Evolutionary conservation across 2,888 invertebrate species (phyloP).

Genomic region (Cataglyphis altisquamis): DNA sequence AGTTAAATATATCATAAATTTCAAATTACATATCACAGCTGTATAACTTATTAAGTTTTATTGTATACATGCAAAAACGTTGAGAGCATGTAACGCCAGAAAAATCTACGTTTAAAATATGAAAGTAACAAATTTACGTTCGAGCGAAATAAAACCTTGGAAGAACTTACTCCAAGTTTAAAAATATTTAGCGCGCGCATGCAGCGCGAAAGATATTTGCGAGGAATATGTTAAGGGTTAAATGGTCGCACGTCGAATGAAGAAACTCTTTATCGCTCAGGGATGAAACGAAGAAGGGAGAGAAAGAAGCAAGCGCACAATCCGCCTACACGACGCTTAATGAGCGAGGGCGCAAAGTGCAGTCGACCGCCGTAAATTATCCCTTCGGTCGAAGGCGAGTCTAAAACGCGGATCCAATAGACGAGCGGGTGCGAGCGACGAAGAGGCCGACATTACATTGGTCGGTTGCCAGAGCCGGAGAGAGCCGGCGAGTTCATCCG

Average conservation of each 20-base stretch:
- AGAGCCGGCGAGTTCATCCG: conserved; percentile 64
- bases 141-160: background rate
- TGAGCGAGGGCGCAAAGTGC: conserved; percentile 48
- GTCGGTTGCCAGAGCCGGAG: conserved; percentile 62
- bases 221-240: conserved; percentile 33
- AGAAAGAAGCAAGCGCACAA: background rate
- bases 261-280: background rate
- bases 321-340: conserved; percentile 43
- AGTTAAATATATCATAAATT: background rate
- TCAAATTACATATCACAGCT: background rate
- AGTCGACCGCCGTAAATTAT: conserved; percentile 67
- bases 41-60: background rate
- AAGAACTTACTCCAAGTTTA: conserved; percentile 14
- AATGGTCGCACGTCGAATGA: conserved; percentile 27
- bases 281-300: background rate
- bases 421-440: conserved; percentile 39
- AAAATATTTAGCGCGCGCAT: conserved; percentile 39
- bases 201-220: conserved; percentile 32
- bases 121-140: conserved; percentile 18
- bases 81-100: background rate
- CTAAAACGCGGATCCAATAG: conserved; percentile 54
- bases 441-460: conserved; percentile 69
- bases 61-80: background rate
- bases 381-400: conserved; percentile 60
- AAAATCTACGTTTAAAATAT: conserved; percentile 20